These are phyloP conservation scores for Halyomorpha halys DNA, from an alignment of 1,140 invertebrate species.

Conservation along the genomic window DNA sequence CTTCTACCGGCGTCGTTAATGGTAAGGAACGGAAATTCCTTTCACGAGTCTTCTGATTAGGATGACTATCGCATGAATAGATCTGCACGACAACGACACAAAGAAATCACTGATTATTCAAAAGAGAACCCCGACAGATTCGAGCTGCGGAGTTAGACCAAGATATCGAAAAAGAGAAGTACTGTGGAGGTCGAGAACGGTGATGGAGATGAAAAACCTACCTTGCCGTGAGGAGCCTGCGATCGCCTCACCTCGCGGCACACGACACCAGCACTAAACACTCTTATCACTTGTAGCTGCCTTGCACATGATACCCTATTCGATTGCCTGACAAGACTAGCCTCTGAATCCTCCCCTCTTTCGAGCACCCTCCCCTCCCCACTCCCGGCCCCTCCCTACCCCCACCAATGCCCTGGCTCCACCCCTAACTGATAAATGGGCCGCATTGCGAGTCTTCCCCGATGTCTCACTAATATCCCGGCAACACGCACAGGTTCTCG, in stretches of 20 bases:
- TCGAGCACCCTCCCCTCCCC: neutral
- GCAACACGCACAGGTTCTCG: too few relatives aligned
- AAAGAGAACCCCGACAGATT: too few relatives aligned
- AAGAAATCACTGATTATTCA: too few relatives aligned
- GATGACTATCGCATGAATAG: too few relatives aligned
- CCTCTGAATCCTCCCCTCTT: neutral
- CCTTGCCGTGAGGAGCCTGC: constrained; percentile 2
- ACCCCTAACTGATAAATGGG: neutral
- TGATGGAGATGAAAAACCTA: neutral
- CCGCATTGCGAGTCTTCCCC: too few relatives aligned
- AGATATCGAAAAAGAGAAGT: neutral
- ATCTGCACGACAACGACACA: too few relatives aligned
- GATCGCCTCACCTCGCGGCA: neutral
- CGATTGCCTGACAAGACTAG: neutral
- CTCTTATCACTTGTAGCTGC: constrained; percentile 7
- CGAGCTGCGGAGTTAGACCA: too few relatives aligned
- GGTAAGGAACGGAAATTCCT: too few relatives aligned
- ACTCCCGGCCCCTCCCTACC: neutral
- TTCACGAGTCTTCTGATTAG: too few relatives aligned
- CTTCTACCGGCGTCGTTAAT: too few relatives aligned
- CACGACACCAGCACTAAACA: constrained; percentile 10
- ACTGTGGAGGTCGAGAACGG: neutral
- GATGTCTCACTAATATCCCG: too few relatives aligned
- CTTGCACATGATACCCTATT: neutral
- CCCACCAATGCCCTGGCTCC: neutral